phyloP scores from a whole-genome alignment of 2,113 vertebrate genomes.

The pig (Sus scrofa) region DNA sequence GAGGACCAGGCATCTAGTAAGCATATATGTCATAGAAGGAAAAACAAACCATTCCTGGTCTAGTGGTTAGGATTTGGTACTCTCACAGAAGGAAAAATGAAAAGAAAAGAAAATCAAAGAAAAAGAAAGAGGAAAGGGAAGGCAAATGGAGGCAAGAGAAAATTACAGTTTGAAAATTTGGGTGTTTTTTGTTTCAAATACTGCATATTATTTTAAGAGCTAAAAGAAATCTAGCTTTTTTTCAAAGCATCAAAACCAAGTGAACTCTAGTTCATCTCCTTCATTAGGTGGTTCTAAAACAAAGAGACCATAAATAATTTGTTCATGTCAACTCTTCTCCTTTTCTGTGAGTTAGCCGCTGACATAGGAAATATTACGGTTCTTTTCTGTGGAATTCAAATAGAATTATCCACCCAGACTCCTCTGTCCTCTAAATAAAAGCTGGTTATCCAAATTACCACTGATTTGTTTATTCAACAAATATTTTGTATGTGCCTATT shows the following conservation, averaged over 20 bases:
- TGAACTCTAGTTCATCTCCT: not conserved
- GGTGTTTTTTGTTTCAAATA: not conserved
- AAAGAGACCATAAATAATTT: not conserved
- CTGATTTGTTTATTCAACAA: conserved; percentile 10
- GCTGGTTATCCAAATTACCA: not conserved
- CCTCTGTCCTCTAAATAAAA: not conserved
- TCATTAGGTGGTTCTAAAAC: not conserved
- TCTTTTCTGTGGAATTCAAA: not conserved
- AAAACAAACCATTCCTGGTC: not conserved
- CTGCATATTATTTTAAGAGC: not conserved
- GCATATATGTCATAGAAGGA: not conserved
- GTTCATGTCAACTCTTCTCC: not conserved
- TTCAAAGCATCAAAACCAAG: not conserved
- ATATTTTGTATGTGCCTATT: not conserved
- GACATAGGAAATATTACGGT: not conserved
- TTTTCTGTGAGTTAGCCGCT: not conserved
- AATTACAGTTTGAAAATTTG: not conserved
- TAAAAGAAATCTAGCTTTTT: not conserved
- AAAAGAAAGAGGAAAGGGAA: not conserved
- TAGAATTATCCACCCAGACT: not conserved
- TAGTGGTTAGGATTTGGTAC: too few species aligned
- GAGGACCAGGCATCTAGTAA: not conserved
- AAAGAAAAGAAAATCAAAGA: not conserved
- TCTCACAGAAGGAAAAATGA: not conserved
- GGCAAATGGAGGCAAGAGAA: not conserved